Base-by-base conservation (phyloP, 2,797 vertebrate species). In the Microcaecilia unicolor region DNA sequence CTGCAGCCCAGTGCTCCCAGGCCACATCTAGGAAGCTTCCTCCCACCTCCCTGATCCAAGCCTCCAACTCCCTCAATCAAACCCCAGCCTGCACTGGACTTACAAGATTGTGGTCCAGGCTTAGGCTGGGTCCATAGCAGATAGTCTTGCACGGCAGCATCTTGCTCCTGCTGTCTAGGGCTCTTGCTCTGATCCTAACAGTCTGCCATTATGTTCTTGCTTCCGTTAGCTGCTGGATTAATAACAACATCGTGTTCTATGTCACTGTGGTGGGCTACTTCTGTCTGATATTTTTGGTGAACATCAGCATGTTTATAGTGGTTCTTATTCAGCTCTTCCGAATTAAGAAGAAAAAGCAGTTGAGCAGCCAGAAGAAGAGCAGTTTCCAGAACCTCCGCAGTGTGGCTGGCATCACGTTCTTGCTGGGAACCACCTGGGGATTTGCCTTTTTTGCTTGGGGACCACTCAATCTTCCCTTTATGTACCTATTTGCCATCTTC, bases 371-470 rank as follows among this genome's bases (percentile, higher is more conserved):
- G 48, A 72, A 89, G 2, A 89, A 84, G 70, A 85, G 84, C 31
- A 75, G 78, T 7, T 36, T 88, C 44, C 76, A 88, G 53, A 91
- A 97, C 34, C 56, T 98, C 14, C 81, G 89, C 35, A 97, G 93
- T 34, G 64, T 92, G 23, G 68, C 81, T 0, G 91, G 95, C 22
- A 88, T 98, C 15, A 67, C 89, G 3, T 67, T 95, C 51, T 74
- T 98, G 50, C 78, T 98, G 18, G 93, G 95, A 38, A 92, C 98
- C 55, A 95, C 93, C 31, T 98, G 94, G 95, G 93, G 91, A 6
- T 88, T 97, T 24, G 90, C 89, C 25, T 91, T 97, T 60, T 93
- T 98, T 25, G 89, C 91, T 21, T 93, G 89, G 87, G 88, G 83
- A 2, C 84, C 85, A 2, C 82, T 91, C 32, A 83, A 85, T 41